Base-by-base conservation (phyloP, 2,888 invertebrate genomes). In the Macrosoma leucophasiata region DNA sequence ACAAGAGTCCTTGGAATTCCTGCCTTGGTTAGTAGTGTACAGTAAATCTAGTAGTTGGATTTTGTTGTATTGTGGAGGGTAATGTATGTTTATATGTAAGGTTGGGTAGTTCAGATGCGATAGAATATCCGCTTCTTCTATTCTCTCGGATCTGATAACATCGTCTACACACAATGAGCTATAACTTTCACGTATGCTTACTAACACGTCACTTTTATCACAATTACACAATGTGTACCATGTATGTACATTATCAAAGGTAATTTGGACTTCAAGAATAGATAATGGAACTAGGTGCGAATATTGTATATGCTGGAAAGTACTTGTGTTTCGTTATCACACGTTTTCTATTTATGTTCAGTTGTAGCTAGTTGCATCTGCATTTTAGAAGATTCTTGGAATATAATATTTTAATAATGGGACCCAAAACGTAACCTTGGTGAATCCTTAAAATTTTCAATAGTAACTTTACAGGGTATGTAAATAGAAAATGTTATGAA, bases 1-100 rank as follows among this genome's bases (percentile, higher is more conserved):
- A 86, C 88, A 87, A 85, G 90, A 90, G 76, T 86, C 87, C 74
- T 87, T 91, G 89, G 91, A 90, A 82, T 90, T 88, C 87, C 88
- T 89, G 78, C 91, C 91, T 88, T 91, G 91, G 91, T 91, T 89
- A 90, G 91, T 91, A 91, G 87, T 65, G 62, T 68, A 71, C 60
- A 67, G 57, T 73, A 73, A 65, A 69, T 63, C 66, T 50, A 50
- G 63, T 75, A 69, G 69, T 50, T 58, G 49, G 58, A 51, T 55
- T n/a, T n/a, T 45, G 36, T 48, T 45, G 46, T 50, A 22, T 47
- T 50, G 45, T 48, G 43, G 43, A 29, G 37, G 33, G 22, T 30
- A 30, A 8, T 14, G 17, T 35, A 24, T 35, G 13, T 36, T 19
- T 18, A 26, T 14, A 27, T 28, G 18, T 24, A 18, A 12, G 32